Base-by-base conservation (phyloP, 2,888 invertebrate species). In the Pteria penguin region DNA sequence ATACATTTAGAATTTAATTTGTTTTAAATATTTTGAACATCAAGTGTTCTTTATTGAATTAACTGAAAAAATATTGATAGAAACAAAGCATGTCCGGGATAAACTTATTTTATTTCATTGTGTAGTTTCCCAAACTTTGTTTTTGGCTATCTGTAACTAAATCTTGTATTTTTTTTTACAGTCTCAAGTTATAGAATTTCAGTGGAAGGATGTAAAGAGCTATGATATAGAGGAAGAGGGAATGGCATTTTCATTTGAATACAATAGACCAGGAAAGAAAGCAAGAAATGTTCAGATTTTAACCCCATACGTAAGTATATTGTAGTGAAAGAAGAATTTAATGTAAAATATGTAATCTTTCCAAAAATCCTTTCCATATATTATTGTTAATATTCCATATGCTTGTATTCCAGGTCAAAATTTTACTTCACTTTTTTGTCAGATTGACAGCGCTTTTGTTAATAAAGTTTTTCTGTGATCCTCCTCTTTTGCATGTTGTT, bases 181-280 rank as follows among this genome's bases (percentile, higher is more conserved):
- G 94, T 94, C 94, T 78, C 95, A 96, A 93, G 95, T 96, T 84
- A 95, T 96, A 76, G 96, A 96, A 88, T 95, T 98, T 88, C 94
- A 95, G 66, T 98, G 98, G 98, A 94, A 95, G 79, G 94, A 94
- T 84, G 95, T 98, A 79, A 94, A 95, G 75, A 95, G 95, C 88
- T 98, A 96, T 96, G 96, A 96, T 90, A 94, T 96, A 2, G 97
- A 98, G 92, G 97, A 98, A 91, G 97, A 97, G 88, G 96, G 96
- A 27, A 96, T 97, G 94, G 96, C 97, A 27, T 96, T 97, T 92
- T 95, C 96, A 89, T 95, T 98, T 92, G 95, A 96, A 85, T 98
- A 98, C 93, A 94, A 95, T 88, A 94, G 96, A 88, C 94, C 94
- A 55, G 96, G 96, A 87, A 96, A 96, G 90, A 95, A 95, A 85